Conservation (phyloP, 2,888 invertebrate species). For the Ceratothoa steindachneri region DNA sequence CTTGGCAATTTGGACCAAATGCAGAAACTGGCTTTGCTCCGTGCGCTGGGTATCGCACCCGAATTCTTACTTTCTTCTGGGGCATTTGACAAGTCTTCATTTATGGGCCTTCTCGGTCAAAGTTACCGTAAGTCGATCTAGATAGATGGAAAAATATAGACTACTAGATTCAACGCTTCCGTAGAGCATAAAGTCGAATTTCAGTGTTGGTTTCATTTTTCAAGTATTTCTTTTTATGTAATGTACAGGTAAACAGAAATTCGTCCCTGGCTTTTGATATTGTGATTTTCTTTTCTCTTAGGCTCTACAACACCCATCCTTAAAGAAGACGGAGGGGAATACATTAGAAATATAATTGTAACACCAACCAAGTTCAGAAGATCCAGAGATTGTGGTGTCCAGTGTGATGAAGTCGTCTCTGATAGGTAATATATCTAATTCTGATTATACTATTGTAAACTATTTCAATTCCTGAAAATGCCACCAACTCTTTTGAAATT, state of each 20-base stretch:
- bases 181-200: no score
- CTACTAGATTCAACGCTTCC: no score
- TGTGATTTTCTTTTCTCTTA: no score
- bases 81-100: not conserved
- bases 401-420: not conserved
- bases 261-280: no score
- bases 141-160: no score
- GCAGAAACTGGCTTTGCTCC: not conserved
- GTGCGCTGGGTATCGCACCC: not conserved
- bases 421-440: slow-evolving; percentile 1
- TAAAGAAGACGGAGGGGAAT: not conserved
- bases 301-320: not conserved
- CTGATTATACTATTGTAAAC: no score
- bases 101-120: not conserved
- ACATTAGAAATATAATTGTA: not conserved
- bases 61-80: not conserved
- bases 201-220: not conserved
- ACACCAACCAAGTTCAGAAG: slow-evolving; percentile 1
- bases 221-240: not conserved
- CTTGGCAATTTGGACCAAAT: not conserved
- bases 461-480: no score
- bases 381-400: slow-evolving; percentile 5
- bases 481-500: no score
- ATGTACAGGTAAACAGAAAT: no score
- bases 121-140: not conserved